Evolutionary conservation across 2,888 invertebrate genomes (phyloP).

Genomic region (Himalopsyche tibetana): DNA sequence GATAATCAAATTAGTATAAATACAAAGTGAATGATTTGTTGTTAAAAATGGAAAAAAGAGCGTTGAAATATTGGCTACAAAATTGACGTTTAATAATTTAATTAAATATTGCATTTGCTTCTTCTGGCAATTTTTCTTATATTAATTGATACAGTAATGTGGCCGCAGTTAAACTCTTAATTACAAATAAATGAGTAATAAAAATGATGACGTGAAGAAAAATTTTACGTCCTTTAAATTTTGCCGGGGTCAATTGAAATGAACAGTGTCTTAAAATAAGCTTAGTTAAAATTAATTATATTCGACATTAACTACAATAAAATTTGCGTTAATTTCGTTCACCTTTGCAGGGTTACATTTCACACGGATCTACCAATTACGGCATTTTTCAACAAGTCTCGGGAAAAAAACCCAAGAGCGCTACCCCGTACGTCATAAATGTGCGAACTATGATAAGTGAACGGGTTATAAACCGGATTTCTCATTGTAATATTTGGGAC

Average conservation of each 20-base stretch:
- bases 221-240: not conserved
- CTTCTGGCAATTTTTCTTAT: too few relatives aligned
- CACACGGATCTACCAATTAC: slow-evolving; percentile 16
- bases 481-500: too few relatives aligned
- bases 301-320: slow-evolving; percentile 18
- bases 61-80: too few relatives aligned
- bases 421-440: slow-evolving; percentile 11
- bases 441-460: not conserved
- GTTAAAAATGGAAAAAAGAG: too few relatives aligned
- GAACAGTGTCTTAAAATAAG: not conserved
- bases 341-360: not conserved
- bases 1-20: too few relatives aligned
- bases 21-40: too few relatives aligned
- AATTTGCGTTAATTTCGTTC: not conserved
- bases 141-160: too few relatives aligned
- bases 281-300: slow-evolving; percentile 17
- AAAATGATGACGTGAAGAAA: too few relatives aligned
- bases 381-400: slow-evolving; percentile 26
- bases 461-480: not conserved
- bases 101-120: too few relatives aligned
- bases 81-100: too few relatives aligned
- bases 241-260: not conserved
- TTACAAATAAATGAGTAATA: too few relatives aligned
- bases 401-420: slow-evolving; percentile 9
- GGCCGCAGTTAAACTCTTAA: too few relatives aligned